These are phyloP conservation scores for Ganaspis sp. DNA, from an alignment of 1,140 invertebrate genomes.

Conservation along the genomic window DNA sequence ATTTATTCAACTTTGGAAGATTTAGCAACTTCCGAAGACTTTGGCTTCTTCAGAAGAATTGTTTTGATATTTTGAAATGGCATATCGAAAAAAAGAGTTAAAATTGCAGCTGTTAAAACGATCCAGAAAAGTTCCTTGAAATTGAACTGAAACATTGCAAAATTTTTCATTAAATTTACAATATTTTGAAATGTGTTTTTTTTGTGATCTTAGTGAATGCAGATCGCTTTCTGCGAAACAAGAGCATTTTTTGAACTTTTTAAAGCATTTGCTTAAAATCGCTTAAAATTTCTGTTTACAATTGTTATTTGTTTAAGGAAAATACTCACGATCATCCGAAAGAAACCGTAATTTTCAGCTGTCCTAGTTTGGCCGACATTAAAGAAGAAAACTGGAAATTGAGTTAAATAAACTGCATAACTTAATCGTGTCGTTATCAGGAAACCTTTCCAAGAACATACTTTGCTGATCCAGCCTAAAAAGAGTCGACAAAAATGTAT, in stretches of 20 bases:
- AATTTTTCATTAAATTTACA: constrained; percentile 29
- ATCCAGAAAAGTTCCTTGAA: constrained; percentile 78
- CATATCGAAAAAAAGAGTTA: constrained; percentile 82
- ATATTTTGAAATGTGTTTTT: constrained; percentile 9
- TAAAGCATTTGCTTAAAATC: no score
- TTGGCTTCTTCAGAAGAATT: constrained; percentile 60
- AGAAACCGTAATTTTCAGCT: constrained; percentile 77
- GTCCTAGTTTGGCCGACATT: constrained; percentile 79
- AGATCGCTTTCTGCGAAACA: not conserved
- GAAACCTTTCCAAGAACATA: constrained; percentile 80
- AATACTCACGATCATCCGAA: constrained; percentile 75
- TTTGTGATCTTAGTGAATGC: no score
- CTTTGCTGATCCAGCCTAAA: constrained; percentile 74
- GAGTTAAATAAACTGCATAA: constrained; percentile 82
- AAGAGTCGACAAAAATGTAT: constrained; percentile 35
- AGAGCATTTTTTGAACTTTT: not conserved
- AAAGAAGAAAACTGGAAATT: constrained; percentile 83
- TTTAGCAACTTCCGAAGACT: constrained; percentile 38
- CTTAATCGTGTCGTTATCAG: constrained; percentile 80
- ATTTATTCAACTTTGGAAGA: constrained; percentile 59
- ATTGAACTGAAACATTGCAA: constrained; percentile 77
- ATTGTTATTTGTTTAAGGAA: constrained; percentile 5
- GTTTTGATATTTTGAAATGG: constrained; percentile 84
- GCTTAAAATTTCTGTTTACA: no score
- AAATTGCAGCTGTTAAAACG: constrained; percentile 76